A percentile compares a stretch with the other conserved stretches of the same genome.
Evolutionary conservation across 1,140 invertebrate species (phyloP).

Genomic region (Zaprionus taronus): DNA sequence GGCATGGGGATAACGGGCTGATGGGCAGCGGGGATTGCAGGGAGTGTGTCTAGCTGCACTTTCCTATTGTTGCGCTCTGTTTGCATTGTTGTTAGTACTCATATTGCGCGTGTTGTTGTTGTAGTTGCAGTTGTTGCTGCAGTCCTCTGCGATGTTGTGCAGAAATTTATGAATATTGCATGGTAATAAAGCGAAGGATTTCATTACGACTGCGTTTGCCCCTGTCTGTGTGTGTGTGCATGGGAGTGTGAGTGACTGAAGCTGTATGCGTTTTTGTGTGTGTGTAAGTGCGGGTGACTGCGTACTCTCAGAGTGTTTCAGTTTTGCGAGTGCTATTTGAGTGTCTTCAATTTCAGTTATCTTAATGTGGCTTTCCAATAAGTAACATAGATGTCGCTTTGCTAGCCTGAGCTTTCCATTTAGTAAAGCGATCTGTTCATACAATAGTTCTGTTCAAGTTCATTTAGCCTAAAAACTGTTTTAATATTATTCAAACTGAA

Average conservation of each 20-base stretch:
- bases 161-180: slow-evolving; percentile 82
- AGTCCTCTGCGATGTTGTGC: slow-evolving; percentile 65
- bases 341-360: slow-evolving; percentile 24
- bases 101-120: slow-evolving; percentile 32
- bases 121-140: slow-evolving; percentile 48
- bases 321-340: slow-evolving; percentile 33
- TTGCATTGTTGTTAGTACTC: slow-evolving; percentile 43
- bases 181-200: slow-evolving; percentile 79
- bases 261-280: slow-evolving; percentile 7
- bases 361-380: too few relatives aligned
- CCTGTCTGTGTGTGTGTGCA: slow-evolving; percentile 3
- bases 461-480: too few relatives aligned
- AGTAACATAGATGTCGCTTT: too few relatives aligned
- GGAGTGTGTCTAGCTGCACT: slow-evolving; percentile 44
- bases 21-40: too few relatives aligned
- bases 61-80: slow-evolving; percentile 69
- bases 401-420: too few relatives aligned
- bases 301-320: not conserved
- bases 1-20: too few relatives aligned
- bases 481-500: too few relatives aligned
- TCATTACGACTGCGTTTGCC: slow-evolving; percentile 66
- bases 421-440: too few relatives aligned
- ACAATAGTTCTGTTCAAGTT: too few relatives aligned
- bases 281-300: not conserved
- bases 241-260: not conserved